Evolutionary conservation across 2,888 invertebrate genomes (phyloP), one percentile per base, ranked within the genome.

Genomic region (Yponomeuta sedellus): DNA sequence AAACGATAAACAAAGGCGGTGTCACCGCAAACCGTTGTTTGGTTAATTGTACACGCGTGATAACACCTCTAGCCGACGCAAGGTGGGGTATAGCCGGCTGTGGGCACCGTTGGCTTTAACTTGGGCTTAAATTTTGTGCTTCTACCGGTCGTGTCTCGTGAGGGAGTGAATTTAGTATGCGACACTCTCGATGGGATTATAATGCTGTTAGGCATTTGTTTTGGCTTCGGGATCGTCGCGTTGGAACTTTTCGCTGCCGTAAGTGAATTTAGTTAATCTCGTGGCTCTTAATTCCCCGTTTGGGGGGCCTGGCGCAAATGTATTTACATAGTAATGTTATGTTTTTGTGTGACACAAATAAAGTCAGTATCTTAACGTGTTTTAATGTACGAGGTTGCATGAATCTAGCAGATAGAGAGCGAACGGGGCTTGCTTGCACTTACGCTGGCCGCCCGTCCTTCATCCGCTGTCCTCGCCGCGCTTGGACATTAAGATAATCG

Each of bases 41-140:
- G 88, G 83, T 80, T 83, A 86, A 88, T 86, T 89, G 87, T 88
- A 81, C 82, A 83, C 76, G 82, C 77, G 78, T 76, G 89, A 89
- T 88, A 89, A 87, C 83, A 79, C 76, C 58, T 63, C 77, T 71
- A 82, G 83, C 81, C 79, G 77, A 77, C 75, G 20, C 11, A 19
- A 59, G 34, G 28, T n/a, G 39, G 65, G 40, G 34, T 25, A 16
- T 34, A 28, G 75, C 72, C 72, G 71, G 71, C 71, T 73, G 74
- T 69, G 25, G 1, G 25, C 25, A 25, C 5, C 5, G 25, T 2
- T 44, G 44, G 16, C 44, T 52, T 52, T 52, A 52, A 52, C 44
- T 52, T 16, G 44, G 44, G 16, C 44, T 52, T 52, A 52, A 52
- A 52, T 52, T 52, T 16, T 52, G 44, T 52, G 44, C 44, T 12